Evolutionary conservation across 2,797 vertebrate genomes (phyloP).

Genomic region (Manis pentadactyla): DNA sequence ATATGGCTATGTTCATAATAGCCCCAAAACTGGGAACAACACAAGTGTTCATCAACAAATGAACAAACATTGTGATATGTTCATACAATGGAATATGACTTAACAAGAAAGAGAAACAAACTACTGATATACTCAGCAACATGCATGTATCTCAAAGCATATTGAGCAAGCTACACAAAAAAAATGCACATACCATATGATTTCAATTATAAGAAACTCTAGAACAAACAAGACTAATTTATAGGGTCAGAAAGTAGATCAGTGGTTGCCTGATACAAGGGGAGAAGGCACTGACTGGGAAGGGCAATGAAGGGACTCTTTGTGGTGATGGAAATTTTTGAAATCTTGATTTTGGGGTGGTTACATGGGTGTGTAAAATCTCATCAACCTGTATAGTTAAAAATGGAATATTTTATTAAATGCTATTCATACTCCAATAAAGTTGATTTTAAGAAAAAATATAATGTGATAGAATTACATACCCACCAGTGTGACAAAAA

Average conservation of each 20-base stretch:
- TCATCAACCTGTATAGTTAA: neutral
- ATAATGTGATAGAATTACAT: constrained; percentile 1
- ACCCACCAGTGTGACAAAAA: neutral
- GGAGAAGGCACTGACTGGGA: neutral
- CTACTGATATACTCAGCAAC: neutral
- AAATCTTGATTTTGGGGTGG: constrained; percentile 9
- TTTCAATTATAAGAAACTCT: constrained; percentile 34
- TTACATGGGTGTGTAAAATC: neutral
- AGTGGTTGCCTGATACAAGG: neutral
- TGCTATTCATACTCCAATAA: neutral
- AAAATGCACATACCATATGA: neutral
- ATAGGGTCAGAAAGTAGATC: constrained; percentile 15
- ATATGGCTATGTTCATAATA: neutral
- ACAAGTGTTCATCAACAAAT: constrained; percentile 18
- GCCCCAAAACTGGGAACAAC: neutral
- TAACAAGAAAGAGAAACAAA: constrained; percentile 13
- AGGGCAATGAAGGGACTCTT: neutral
- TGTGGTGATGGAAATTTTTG: neutral
- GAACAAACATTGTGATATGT: neutral
- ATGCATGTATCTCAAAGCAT: neutral
- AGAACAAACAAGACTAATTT: constrained; percentile 9
- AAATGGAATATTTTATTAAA: neutral
- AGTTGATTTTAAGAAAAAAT: neutral
- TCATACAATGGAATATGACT: neutral
- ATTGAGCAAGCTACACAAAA: neutral